A percentile compares a stretch with the other conserved stretches of the same genome.
These are phyloP conservation scores for Tauraco hartlaubi DNA, from an alignment of 2,797 vertebrate genomes.

Conservation along the genomic window DNA sequence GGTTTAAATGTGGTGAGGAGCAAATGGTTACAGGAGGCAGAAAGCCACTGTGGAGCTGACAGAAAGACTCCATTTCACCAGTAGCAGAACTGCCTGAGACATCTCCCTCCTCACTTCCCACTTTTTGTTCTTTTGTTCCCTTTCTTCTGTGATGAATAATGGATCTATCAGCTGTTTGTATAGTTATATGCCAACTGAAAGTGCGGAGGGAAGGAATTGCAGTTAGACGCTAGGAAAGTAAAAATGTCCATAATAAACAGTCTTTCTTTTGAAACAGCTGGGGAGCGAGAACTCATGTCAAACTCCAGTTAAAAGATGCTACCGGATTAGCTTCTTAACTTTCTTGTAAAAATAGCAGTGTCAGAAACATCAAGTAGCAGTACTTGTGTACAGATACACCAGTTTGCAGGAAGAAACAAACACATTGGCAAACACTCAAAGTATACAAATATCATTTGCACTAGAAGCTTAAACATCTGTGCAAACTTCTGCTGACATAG, in stretches of 20 bases:
- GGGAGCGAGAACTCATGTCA: neutral
- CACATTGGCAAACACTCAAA: neutral
- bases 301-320: neutral
- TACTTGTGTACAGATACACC: neutral
- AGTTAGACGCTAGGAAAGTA: neutral
- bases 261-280: neutral
- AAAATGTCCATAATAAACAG: neutral
- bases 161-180: neutral
- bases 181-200: neutral
- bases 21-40: neutral
- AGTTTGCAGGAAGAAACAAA: neutral
- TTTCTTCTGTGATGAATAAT: neutral
- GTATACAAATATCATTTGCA: neutral
- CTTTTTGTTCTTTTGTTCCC: neutral
- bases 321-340: neutral
- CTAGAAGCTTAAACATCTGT: neutral
- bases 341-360: neutral
- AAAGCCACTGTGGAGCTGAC: neutral
- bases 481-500: neutral
- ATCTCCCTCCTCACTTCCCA: neutral
- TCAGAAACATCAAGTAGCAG: neutral
- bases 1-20: neutral
- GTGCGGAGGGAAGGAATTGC: neutral
- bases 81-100: neutral
- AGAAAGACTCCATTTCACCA: neutral